Conservation (phyloP, 2,797 vertebrate genomes). For the Emydoidea blandingii region DNA sequence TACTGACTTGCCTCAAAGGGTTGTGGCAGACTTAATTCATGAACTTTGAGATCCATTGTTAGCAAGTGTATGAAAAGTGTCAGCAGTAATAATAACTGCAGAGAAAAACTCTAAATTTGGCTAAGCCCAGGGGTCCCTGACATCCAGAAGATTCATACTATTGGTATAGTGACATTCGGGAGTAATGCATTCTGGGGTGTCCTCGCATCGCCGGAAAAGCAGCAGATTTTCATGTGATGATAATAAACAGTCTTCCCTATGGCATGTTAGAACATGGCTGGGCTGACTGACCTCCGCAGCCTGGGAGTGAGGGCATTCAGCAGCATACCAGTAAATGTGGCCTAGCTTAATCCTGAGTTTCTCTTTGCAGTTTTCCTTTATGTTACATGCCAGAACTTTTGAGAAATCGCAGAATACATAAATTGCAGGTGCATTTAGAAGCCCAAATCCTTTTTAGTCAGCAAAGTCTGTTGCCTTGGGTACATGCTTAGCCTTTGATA, state of each 20-base stretch:
- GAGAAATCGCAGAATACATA: not conserved
- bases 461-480: not conserved
- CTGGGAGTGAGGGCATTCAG: not conserved
- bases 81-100: not conserved
- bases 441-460: not conserved
- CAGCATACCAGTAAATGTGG: rapidly evolving
- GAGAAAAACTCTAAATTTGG: not conserved
- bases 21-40: conserved; percentile 45
- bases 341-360: not conserved
- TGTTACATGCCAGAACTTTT: not conserved
- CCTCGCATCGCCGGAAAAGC: not conserved
- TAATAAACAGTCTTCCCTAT: not conserved
- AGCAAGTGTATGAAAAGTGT: conserved; percentile 11
- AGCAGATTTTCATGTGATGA: not conserved
- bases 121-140: not conserved
- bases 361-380: not conserved
- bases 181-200: conserved; percentile 8
- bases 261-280: not conserved
- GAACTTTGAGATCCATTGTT: conserved; percentile 22
- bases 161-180: not conserved
- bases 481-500: not conserved
- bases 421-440: not conserved
- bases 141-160: not conserved
- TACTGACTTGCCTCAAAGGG: not conserved
- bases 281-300: not conserved